phyloP scores from a whole-genome alignment of 1,140 invertebrate genomes.

The Drosophila ogumai region DNA sequence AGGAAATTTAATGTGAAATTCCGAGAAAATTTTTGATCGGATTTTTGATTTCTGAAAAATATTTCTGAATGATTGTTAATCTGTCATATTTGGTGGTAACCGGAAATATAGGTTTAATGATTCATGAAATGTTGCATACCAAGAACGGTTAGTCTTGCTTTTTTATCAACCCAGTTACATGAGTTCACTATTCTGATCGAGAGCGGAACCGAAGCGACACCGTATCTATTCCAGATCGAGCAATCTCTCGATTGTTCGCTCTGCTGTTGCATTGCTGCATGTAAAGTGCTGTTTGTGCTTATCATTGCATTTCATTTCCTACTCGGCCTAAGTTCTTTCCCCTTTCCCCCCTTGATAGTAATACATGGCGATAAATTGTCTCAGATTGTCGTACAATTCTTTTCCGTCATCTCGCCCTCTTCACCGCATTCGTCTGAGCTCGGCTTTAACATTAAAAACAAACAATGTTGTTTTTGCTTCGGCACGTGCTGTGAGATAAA shows the following conservation, averaged over 20 bases:
- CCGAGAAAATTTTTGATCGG: not conserved
- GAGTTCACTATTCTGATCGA: constrained; percentile 9
- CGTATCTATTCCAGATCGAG: constrained; percentile 27
- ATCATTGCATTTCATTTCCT: constrained; percentile 78
- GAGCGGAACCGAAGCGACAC: constrained; percentile 26
- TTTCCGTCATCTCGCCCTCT: constrained; percentile 33
- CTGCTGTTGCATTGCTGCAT: constrained; percentile 65
- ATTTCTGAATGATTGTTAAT: not conserved
- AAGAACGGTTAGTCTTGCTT: not conserved
- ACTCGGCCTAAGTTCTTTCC: constrained; percentile 31
- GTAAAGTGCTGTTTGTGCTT: constrained; percentile 67
- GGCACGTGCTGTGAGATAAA: constrained; percentile 75
- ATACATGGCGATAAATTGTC: constrained; percentile 55
- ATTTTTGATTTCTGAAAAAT: not conserved
- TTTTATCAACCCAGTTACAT: not conserved
- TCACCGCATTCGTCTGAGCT: constrained; percentile 35
- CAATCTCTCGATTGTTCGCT: constrained; percentile 23
- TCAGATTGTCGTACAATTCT: constrained; percentile 43
- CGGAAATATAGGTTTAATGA: not conserved
- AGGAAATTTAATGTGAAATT: not conserved
- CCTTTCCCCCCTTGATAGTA: constrained; percentile 16
- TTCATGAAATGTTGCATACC: constrained; percentile 2
- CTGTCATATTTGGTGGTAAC: not conserved
- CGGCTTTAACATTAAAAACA: constrained; percentile 69
- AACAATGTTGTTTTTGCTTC: constrained; percentile 68